Evolutionary conservation across 2,888 invertebrate species (phyloP), one percentile per base, ranked within the genome.

Genomic region (Lepidonotus clava): DNA sequence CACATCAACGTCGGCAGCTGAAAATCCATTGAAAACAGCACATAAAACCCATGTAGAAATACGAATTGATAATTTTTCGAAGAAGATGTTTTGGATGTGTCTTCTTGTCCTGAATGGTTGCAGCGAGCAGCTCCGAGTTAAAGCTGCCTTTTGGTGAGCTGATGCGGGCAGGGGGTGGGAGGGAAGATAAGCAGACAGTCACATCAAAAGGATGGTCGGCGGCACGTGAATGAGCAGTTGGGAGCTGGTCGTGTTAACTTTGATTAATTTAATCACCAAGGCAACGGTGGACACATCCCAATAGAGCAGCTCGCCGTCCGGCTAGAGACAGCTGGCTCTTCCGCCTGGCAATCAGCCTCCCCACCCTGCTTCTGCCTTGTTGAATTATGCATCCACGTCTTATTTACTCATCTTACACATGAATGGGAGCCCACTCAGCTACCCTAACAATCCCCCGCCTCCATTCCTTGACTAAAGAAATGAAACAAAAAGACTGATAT

Each of bases 201-300:
- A 71, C 71, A 71, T 71, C 71, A 71, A 71, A 71, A 71, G 71
- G 38, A 71, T 71, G 71, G 71, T 71, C 71, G 71, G 38, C 71
- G 71, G 71, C 71, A 71, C 71, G 71, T 71, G 71, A 71, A 71
- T 71, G 71, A 71, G 38, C 71, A 71, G 36, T 71, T 38, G 71
- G 71, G 36, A 34, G 34, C 36, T 38, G 36, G n/a, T 38, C 71
- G 71, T 71, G 71, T 71, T 71, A 71, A 71, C n/a, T 71, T 71
- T 71, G 71, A 71, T 71, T 71, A 71, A 71, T 71, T 71, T 71
- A 71, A 71, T 71, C 71, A 71, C 71, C 71, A 71, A 71, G 71
- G 71, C 71, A 71, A 71, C 71, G 36, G 71, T 71, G 71, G 71
- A 71, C 71, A 71, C 71, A 71, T 71, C 71, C 71, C 71, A 71